Percentiles rank a stretch among this genome's conserved stretches.
These are phyloP conservation scores for Cyphotilapia sp. DNA, from an alignment of 2,113 vertebrate species.

Conservation along the genomic window DNA sequence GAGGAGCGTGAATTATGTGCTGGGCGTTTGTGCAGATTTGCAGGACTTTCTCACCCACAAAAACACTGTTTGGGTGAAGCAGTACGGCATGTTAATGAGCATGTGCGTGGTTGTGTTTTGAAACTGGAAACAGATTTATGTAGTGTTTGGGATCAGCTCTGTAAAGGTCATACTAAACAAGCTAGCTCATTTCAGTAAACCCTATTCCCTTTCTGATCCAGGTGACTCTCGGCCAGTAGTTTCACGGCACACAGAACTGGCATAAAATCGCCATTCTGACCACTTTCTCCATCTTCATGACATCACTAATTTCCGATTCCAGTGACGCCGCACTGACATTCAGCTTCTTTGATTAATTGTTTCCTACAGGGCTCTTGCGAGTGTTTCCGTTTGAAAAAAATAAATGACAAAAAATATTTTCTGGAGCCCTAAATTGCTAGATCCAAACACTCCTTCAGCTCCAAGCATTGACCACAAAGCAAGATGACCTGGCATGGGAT, in stretches of 20 bases:
- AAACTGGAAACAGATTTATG: slow-evolving; percentile 50
- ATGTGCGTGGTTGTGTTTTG: slow-evolving; percentile 8
- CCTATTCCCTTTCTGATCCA: slow-evolving; percentile 8
- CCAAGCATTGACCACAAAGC: background rate
- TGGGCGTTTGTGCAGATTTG: slow-evolving; percentile 15
- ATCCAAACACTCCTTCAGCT: slow-evolving; percentile 1
- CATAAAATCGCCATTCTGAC: background rate
- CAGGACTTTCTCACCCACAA: slow-evolving; percentile 20
- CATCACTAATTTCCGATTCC: slow-evolving; percentile 20
- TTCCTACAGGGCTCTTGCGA: slow-evolving; percentile 18
- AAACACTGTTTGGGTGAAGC: slow-evolving; percentile 3
- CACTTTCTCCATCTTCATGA: background rate
- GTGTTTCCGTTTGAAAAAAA: background rate
- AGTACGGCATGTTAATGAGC: slow-evolving; percentile 31
- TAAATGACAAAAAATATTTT: background rate
- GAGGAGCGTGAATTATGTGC: background rate
- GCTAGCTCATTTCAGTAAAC: slow-evolving; percentile 1
- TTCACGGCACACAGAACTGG: background rate
- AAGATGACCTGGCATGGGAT: background rate
- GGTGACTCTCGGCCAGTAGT: slow-evolving; percentile 15
- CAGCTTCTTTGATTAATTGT: slow-evolving; percentile 28
- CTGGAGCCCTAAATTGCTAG: background rate
- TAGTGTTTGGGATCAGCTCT: slow-evolving; percentile 21
- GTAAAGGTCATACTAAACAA: slow-evolving; percentile 30
- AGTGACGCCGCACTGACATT: slow-evolving; percentile 27